Base-by-base conservation (phyloP, 1,140 invertebrate genomes). In the Anthonomus grandis region DNA sequence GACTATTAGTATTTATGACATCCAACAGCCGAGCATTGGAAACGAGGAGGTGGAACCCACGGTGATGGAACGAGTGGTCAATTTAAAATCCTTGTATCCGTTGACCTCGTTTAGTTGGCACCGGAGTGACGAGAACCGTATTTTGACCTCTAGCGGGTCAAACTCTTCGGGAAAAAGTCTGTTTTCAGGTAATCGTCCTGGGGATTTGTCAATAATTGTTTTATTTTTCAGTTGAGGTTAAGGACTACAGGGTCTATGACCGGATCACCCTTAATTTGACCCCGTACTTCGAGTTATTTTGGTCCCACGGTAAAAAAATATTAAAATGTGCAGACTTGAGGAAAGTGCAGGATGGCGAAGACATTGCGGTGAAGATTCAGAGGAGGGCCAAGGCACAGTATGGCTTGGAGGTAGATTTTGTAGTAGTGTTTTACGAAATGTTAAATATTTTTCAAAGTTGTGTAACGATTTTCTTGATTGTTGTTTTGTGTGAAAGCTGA, bases 31-130 rank as follows among this genome's bases (percentile, higher is more conserved):
- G 46, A 79, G 84, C 13, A 75, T 80, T 55, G 81, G 80, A 37
- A 81, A 75, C 65, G 83, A 90, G 66, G 86, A 89, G 65, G 79
- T 83, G n/a, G 87, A 88, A 65, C 85, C 86, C 4, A 81, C 83
- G 27, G 80, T 86, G 44, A 70, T 93, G 47, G 89, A 93, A 75
- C 81, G 90, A 67, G 82, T 82, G 51, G 79, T 88, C 44, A 70
- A 76, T 31, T 81, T 83, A 47, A 76, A 78, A 4, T 76, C 76
- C 66, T 71, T 77, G 24, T 65, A 75, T 45, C 67, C 72, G 45
- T 75, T 90, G 4, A 80, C 85, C 6, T 86, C 90, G 55, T 93
- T 91, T 75, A 82, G 84, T 31, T 94, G 91, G 89, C 90, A 95
- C 79, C 87, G 86, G 2, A 77, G 74, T 23, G 81, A 90, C 65